phyloP scores from a whole-genome alignment of 2,113 vertebrate species.

The Mystacornis crossleyi region DNA sequence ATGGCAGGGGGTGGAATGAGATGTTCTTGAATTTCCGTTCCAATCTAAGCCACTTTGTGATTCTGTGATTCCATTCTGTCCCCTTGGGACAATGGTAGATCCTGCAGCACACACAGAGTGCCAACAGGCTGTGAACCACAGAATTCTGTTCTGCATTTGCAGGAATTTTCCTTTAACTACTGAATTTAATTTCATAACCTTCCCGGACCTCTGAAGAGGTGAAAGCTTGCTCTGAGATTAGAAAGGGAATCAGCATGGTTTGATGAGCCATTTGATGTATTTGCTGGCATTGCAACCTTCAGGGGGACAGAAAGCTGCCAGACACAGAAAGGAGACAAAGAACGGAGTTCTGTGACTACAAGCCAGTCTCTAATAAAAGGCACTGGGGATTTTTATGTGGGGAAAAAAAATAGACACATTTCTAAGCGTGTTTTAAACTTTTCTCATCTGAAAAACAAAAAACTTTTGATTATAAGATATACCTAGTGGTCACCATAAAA shows the following conservation, averaged over 20 bases:
- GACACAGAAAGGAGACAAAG: neutral
- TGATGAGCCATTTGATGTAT: conserved; percentile 15
- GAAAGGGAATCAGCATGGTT: neutral
- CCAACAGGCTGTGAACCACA: neutral
- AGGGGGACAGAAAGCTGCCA: neutral
- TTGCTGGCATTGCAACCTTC: neutral
- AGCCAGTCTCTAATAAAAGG: neutral
- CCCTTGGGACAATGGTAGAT: neutral
- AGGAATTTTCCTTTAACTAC: neutral
- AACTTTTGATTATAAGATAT: neutral
- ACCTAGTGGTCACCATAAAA: neutral
- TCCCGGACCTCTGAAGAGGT: neutral
- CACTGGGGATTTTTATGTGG: neutral
- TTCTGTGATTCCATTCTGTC: neutral
- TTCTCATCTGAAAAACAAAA: neutral
- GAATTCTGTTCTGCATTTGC: neutral
- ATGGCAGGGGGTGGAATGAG: neutral
- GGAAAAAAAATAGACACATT: neutral
- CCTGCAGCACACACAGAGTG: neutral
- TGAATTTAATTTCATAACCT: neutral
- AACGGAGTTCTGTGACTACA: neutral
- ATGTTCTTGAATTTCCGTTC: neutral
- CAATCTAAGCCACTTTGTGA: neutral
- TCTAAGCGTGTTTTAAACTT: neutral
- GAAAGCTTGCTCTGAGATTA: neutral